Conservation (phyloP, 1,140 invertebrate species). For the Tribolium madens region DNA sequence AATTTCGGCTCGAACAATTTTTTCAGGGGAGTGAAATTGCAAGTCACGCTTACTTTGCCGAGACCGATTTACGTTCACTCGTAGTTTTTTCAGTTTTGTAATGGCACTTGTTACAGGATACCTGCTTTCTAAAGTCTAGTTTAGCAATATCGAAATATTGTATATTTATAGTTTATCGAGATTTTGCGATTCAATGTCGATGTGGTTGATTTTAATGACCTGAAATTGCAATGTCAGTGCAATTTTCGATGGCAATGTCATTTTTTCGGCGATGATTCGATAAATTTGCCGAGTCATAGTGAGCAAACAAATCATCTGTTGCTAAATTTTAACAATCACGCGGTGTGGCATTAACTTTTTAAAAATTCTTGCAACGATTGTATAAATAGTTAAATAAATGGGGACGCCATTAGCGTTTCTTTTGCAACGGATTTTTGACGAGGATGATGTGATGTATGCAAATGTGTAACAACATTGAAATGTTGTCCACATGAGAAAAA, state of each 20-base stretch:
- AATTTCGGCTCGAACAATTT: neutral
- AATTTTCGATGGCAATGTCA: too few species aligned
- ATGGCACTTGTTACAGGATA: neutral
- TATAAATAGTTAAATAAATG: neutral
- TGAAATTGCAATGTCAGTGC: neutral
- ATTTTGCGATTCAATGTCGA: neutral
- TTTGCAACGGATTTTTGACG: neutral
- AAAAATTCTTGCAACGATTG: neutral
- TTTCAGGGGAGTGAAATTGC: neutral
- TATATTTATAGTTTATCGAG: neutral
- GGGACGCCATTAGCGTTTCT: neutral
- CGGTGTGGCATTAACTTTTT: neutral
- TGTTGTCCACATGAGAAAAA: neutral
- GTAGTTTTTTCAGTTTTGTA: neutral
- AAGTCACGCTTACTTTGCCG: neutral
- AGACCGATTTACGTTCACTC: neutral
- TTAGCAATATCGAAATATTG: neutral
- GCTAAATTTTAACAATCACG: neutral
- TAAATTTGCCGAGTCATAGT: too few species aligned
- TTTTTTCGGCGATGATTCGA: too few species aligned
- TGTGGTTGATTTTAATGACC: neutral
- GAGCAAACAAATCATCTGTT: neutral
- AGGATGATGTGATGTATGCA: neutral
- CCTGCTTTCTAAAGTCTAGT: neutral
- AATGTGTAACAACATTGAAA: neutral